A percentile compares a stretch with the other conserved stretches of the same genome.
These are phyloP conservation scores for Genyomyrus donnyi DNA, from an alignment of 2,113 vertebrate genomes.

Conservation along the genomic window DNA sequence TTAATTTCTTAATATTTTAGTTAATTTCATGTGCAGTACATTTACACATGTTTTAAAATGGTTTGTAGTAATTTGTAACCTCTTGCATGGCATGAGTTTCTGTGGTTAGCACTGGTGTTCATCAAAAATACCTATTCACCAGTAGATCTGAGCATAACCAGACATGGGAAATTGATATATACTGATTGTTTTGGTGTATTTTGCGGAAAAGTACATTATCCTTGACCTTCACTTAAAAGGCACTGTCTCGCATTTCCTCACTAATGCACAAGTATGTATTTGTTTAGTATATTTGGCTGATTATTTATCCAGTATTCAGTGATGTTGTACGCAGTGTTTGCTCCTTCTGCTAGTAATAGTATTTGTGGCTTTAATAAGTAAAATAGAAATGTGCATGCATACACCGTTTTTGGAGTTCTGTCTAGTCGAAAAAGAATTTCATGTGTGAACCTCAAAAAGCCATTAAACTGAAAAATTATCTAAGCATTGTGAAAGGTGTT, in stretches of 20 bases:
- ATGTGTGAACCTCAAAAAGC: not conserved
- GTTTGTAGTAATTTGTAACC: not conserved
- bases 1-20: not conserved
- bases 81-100: not conserved
- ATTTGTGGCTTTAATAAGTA: slow-evolving; percentile 1
- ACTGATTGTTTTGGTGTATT: not conserved
- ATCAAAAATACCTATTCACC: not conserved
- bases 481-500: not conserved
- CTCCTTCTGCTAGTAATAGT: not conserved
- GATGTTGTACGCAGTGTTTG: not conserved
- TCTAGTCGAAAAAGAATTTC: not conserved
- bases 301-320: not conserved
- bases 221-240: not conserved
- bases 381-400: not conserved
- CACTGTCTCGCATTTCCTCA: not conserved
- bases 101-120: not conserved
- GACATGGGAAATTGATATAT: not conserved
- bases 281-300: not conserved
- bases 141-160: not conserved
- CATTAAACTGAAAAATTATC: not conserved
- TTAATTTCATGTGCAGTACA: not conserved
- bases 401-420: not conserved
- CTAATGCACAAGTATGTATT: not conserved
- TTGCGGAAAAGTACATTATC: slow-evolving; percentile 1
- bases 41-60: not conserved